phyloP scores from a whole-genome alignment of 2,797 vertebrate species.

The Gymnopithys bicolor region DNA sequence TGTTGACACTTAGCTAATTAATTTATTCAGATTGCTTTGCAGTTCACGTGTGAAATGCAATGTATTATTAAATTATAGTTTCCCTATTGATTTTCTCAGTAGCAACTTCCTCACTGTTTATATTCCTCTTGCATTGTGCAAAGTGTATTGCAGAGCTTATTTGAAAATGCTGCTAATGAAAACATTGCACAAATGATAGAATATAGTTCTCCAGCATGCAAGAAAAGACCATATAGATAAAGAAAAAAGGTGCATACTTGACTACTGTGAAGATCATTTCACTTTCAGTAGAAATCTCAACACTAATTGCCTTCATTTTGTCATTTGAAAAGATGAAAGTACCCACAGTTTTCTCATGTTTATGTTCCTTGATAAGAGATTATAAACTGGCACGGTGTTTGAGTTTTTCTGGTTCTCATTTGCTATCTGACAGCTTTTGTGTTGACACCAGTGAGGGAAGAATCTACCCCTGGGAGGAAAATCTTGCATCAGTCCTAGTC shows the following conservation, averaged over 20 bases:
- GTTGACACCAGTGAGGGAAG: not conserved
- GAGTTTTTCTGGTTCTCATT: not conserved
- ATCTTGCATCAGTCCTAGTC: not conserved
- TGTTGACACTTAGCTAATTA: not conserved
- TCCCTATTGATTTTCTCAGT: not conserved
- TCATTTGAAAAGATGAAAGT: not conserved
- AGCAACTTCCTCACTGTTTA: accelerated
- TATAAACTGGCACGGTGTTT: not conserved
- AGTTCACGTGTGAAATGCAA: not conserved
- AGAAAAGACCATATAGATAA: not conserved
- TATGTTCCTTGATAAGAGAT: not conserved
- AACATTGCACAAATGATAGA: not conserved
- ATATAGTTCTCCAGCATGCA: not conserved
- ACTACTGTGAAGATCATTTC: not conserved
- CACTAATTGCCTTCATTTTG: not conserved
- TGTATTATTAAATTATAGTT: not conserved
- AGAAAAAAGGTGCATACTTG: not conserved
- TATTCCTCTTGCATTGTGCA: not conserved
- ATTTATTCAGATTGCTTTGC: not conserved
- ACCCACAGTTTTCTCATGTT: not conserved
- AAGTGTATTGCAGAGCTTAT: not conserved
- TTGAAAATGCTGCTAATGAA: not conserved
- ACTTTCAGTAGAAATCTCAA: not conserved
- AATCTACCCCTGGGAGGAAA: not conserved
- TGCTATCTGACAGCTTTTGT: not conserved